Evolutionary conservation across 2,797 vertebrate species (phyloP), one percentile per base, ranked within the genome.

Genomic region (Muraenolepis orangiensis): DNA sequence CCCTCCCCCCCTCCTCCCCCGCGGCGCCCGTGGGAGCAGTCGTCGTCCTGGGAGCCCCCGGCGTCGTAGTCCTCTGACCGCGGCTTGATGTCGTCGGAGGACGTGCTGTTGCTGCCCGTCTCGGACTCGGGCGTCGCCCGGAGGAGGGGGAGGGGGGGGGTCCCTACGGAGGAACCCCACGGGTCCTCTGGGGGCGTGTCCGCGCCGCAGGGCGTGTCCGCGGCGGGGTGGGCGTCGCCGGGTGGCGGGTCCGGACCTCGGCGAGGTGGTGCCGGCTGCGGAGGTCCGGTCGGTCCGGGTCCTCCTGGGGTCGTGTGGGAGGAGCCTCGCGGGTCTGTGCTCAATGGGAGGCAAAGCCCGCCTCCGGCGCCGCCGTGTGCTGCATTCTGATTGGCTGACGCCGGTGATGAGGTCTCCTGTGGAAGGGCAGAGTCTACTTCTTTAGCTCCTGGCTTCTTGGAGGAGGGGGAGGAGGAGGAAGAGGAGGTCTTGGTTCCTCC

Each of bases 41-140:
- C 98, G 5, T 99, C 98, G 4, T 99, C 98, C 74, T 99, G 98
- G 30, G 98, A 99, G 6, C 98, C 97, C 34, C 98, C 98, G 0
- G 98, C 98, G 67, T 99, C 98, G 70, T 99, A 99, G 90, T 99
- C 98, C 91, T 99, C 98, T 0, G 98, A 99, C 76, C 96, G 94
- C 36, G 98, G 98, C 90, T 99, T 99, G 87, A 99, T 99, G 85
- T 99, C 98, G 36, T 99, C 97, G 0, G 98, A 99, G 57, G 98
- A 99, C 0, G 98, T 99, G 71, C 96, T 96, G 82, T 96, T 96
- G 79, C 97, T 99, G 83, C 93, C 96, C 0, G 94, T 96, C 86
- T 99, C 98, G 0, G 98, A 99, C 76, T 97, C 95, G 0, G 98
- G 97, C 78, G 96, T 99, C 81, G 95, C 94, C 84, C 95, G 94